Evolutionary conservation across 2,113 vertebrate species (phyloP).

Genomic region (Percina caprodes): DNA sequence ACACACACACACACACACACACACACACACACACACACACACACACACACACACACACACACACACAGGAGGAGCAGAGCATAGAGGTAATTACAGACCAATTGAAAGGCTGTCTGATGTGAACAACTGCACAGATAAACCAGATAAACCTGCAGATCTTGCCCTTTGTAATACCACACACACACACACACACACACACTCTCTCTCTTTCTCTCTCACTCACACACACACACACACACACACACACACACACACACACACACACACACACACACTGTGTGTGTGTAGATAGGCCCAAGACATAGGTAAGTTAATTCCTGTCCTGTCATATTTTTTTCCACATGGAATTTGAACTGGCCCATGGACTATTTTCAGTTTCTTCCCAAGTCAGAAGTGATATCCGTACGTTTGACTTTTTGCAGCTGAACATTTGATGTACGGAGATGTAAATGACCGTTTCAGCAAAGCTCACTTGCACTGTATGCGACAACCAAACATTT

Average conservation of each 20-base stretch:
- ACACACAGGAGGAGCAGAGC: conserved; percentile 7
- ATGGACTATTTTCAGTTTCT: conserved; percentile 7
- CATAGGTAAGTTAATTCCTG: neutral
- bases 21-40: neutral
- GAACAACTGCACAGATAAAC: conserved; percentile 63
- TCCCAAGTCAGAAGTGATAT: neutral
- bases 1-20: neutral
- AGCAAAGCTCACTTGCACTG: neutral
- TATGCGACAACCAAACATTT: neutral
- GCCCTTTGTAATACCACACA: conserved; percentile 8
- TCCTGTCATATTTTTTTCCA: neutral
- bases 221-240: no score
- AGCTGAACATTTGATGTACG: neutral
- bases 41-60: neutral
- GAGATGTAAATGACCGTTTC: neutral
- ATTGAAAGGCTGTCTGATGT: conserved; percentile 40
- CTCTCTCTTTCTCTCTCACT: neutral
- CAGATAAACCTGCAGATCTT: conserved; percentile 72
- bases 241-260: no score
- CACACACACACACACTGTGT: neutral
- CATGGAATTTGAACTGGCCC: conserved; percentile 4
- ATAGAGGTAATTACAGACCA: conserved; percentile 52
- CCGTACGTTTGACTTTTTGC: neutral
- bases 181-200: neutral
- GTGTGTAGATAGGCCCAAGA: conserved; percentile 7